These are phyloP conservation scores for Ophion costatus DNA, from an alignment of 2,888 invertebrate genomes.

Conservation along the genomic window DNA sequence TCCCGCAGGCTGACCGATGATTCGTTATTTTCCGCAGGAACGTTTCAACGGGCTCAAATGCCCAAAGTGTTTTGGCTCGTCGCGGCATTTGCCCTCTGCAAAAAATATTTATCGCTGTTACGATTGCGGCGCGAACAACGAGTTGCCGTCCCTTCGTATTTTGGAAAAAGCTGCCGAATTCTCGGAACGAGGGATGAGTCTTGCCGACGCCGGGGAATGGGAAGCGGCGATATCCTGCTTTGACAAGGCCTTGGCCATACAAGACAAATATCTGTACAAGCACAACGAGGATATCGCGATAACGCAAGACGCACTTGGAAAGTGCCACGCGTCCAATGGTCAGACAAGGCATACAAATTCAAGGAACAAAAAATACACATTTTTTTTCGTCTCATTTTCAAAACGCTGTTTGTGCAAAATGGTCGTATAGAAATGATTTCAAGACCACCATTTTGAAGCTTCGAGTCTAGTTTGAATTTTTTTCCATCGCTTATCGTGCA, in stretches of 20 bases:
- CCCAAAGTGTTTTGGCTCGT: constrained; percentile 81
- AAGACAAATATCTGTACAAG: constrained; percentile 84
- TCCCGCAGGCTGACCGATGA: not conserved
- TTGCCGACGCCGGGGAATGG: constrained; percentile 68
- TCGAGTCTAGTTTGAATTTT: no score
- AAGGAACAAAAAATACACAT: not conserved
- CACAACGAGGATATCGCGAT: constrained; percentile 84
- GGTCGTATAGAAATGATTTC: no score
- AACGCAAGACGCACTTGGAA: constrained; percentile 84
- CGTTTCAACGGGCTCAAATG: constrained; percentile 82
- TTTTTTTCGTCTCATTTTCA: no score
- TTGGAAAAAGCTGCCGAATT: constrained; percentile 79
- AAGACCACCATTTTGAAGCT: no score
- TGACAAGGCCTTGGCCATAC: constrained; percentile 83
- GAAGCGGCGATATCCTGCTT: constrained; percentile 83
- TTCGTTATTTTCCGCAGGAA: constrained; percentile 75
- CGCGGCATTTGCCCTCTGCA: constrained; percentile 69
- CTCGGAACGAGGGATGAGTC: constrained; percentile 70
- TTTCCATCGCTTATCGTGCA: no score
- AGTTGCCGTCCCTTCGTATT: constrained; percentile 72
- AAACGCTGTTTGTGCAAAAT: no score
- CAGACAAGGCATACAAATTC: constrained; percentile 56
- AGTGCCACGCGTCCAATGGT: constrained; percentile 85
- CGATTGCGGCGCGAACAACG: constrained; percentile 75
- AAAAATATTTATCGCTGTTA: constrained; percentile 75